Evolutionary conservation across 64 coral and sea anemone genomes (phyloP), one percentile per base, ranked within the genome.

Genomic region (Anthopleura sola): DNA sequence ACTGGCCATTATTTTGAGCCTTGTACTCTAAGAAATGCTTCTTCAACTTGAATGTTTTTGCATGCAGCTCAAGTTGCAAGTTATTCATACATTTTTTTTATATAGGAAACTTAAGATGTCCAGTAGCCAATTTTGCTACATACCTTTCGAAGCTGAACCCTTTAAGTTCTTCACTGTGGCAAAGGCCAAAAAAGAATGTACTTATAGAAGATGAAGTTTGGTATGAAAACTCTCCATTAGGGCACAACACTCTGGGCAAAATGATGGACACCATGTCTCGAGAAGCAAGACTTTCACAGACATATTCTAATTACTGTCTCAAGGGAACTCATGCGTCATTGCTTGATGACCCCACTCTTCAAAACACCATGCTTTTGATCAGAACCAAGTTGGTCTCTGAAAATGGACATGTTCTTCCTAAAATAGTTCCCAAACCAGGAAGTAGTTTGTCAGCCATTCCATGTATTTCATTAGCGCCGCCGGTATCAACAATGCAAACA

Each of bases 261-360:
- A 95, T 95, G 93, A 95, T 95, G 93, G 90, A 88, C 0, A 86
- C 83, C 24, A 91, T 95, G 87, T 95, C 93, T 23, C 92, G 91
- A 26, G 86, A 87, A 58, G 93, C 93, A 21, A 88, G 85, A 56
- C 78, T 95, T 15, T 95, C 93, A 37, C 86, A 83, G 20, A 83
- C 92, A 33, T 95, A 95, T 33, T 90, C 93, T 48, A 95, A 95
- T 85, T 83, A 95, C 60, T 91, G 93, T 38, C 88, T 95, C 16
- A 85, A 83, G 40, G 88, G 88, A 46, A 90, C 81, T 21, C 77
- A 90, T 62, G 82, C 83, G 8, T 60, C 81, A 78, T 75, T 90
- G 46, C 83, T 90, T 18, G 38, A 90, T 81, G 78, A 81, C 31
- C 78, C 78, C 18, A 28, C 39, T 32, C 78, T 81, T 48, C 78